Base-by-base conservation (phyloP, 2,888 invertebrate species). In the Lochmaea crataegi region DNA sequence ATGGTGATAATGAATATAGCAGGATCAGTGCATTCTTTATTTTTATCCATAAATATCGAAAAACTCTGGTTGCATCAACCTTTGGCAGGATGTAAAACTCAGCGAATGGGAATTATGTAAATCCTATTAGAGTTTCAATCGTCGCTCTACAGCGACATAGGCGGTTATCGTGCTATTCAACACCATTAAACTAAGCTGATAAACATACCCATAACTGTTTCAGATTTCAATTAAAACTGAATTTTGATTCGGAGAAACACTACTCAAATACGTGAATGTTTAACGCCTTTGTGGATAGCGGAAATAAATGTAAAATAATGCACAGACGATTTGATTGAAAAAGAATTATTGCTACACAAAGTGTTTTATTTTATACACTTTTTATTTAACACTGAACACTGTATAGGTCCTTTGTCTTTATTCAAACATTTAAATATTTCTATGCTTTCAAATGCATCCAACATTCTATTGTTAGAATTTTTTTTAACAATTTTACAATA, bases 181-280 rank as follows among this genome's bases (percentile, higher is more conserved):
- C 72, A 53, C 70, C 72, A 75, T 70, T 75, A 72, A 72, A 65
- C 75, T 75, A 70, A 72, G 75, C 75, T 22, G 72, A 70, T 72
- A 75, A 68, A 75, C 75, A 72, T 75, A 70, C 70, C 65, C 56
- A 72, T 75, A 75, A 72, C 72, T 72, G 72, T 72, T 75, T 75
- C 66, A 64, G 41, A 67, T 70, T 75, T 72, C 72, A 70, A 75
- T 75, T 75, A 75, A 68, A 75, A 65, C 53, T 38, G 72, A 72
- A 68, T 70, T 72, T 70, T 65, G 70, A 70, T 64, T 70, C 45
- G 41, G 53, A 56, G 56, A 56, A 64, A 26, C 45, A 41, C 12
- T 22, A 22, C 11, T 38, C 11, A 63, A 67, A 56, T 53, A 53
- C 18, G 32, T 7, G 65, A 64, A 48, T 64, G 22, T 67, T 67